phyloP scores from a whole-genome alignment of 1,140 invertebrate genomes.

The Argopecten irradians region DNA sequence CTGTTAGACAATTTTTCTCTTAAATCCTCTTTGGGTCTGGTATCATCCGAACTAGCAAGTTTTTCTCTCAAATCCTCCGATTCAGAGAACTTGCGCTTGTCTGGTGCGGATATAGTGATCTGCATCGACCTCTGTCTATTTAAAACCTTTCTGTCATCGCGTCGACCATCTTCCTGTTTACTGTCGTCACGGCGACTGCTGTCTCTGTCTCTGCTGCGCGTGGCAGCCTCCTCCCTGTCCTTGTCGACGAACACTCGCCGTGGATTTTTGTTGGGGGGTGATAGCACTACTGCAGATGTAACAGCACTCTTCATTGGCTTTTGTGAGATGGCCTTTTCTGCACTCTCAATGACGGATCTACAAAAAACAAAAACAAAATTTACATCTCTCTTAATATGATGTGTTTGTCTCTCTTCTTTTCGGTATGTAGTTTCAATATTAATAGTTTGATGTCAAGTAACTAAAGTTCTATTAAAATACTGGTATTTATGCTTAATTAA shows the following conservation, averaged over 20 bases:
- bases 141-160: slow-evolving; percentile 54
- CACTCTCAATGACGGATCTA: slow-evolving; percentile 70
- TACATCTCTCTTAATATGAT: background rate
- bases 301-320: slow-evolving; percentile 60
- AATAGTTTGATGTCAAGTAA: too few species aligned
- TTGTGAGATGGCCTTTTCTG: slow-evolving; percentile 65
- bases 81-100: slow-evolving; percentile 30
- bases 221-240: slow-evolving; percentile 33
- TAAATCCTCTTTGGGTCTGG: background rate
- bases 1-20: slow-evolving; percentile 22
- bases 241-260: slow-evolving; percentile 27
- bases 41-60: slow-evolving; percentile 30
- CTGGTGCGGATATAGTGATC: slow-evolving; percentile 55
- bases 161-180: slow-evolving; percentile 36
- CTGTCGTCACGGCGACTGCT: background rate
- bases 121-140: slow-evolving; percentile 54
- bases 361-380: slow-evolving; percentile 35
- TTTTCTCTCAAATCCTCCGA: slow-evolving; percentile 27
- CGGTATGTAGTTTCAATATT: too few species aligned
- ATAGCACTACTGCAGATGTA: slow-evolving; percentile 42
- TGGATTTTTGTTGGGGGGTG: slow-evolving; percentile 35
- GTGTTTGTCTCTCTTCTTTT: too few species aligned
- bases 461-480: too few species aligned
- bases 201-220: slow-evolving; percentile 13
- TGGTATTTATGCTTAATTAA: too few species aligned